Evolutionary conservation across 92 coral and sea anemone genomes (phyloP), one percentile per base, ranked within the genome.

Genomic region (Porites rus): DNA sequence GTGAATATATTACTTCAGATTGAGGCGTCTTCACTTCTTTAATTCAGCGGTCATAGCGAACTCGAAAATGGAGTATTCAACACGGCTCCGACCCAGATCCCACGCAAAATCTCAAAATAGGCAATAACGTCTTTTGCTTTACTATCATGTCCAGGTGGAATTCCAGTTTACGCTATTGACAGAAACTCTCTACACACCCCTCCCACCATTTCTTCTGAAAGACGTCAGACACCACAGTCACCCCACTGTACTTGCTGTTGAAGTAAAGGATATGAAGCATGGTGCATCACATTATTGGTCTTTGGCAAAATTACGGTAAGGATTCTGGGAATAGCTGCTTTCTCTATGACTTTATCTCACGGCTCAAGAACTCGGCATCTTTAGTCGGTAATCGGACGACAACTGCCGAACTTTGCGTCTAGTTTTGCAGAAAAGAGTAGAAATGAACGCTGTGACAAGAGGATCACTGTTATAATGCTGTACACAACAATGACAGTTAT

Each of bases 261-360:
- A 97, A 31, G 99, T 97, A 4, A 94, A 88, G 77, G 99, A 97
- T 38, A 91, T 74, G 84, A 97, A 95, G 65, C 90, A 97, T 69
- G 98, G 98, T 17, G 99, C 96, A 28, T 87, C 94, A 6, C 98
- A 95, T 81, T 93, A 83, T 78, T 97, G 99, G 99, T 92, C 98
- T 14, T 91, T 97, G 11, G 86, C 82, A 51, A 97, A 97, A 80
- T 91, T 97, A 56, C 89, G 99, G 99, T 96, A 78, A 72, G 75
- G 6, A 22, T 52, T 25, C 10, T 25, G 7, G 0, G 53, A 78
- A 61, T 61, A 24, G 13, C 20, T 8, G 10, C 14, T 12, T 46
- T 24, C 63, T 20, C 51, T 21, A 24, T 43, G 19, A 21, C 10
- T 14, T 10, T 52, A 1, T 7, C 24, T 6, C 46, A 4, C 6